Percentiles rank a stretch among this genome's conserved stretches.
Conservation (phyloP, 1,140 invertebrate genomes). For the Heliconius eleuchia region DNA sequence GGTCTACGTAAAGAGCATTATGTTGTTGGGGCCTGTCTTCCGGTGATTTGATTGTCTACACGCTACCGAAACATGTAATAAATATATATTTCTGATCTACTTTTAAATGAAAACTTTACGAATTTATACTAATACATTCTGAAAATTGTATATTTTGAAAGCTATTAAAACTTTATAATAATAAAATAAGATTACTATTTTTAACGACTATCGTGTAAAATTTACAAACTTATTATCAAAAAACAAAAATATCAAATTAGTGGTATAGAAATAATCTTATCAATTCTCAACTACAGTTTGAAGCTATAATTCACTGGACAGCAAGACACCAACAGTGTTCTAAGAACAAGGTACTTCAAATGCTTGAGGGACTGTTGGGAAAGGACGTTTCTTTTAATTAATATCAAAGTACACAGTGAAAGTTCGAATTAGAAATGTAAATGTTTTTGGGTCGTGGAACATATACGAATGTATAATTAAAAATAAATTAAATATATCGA, state of each 20-base stretch:
- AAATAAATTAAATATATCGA: background rate
- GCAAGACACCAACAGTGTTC: background rate
- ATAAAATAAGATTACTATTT: too few species aligned
- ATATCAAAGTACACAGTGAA: slow-evolving; percentile 10
- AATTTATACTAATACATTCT: too few species aligned
- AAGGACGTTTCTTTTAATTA: slow-evolving; percentile 27
- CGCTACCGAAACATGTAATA: background rate
- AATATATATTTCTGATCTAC: background rate
- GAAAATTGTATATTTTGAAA: too few species aligned
- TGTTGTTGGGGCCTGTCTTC: background rate
- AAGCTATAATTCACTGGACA: slow-evolving; percentile 1
- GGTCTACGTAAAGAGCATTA: slow-evolving; percentile 28
- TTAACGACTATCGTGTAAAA: too few species aligned
- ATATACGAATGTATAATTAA: slow-evolving; percentile 13
- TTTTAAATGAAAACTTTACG: too few species aligned
- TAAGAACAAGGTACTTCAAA: slow-evolving; percentile 17
- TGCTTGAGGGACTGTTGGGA: slow-evolving; percentile 22
- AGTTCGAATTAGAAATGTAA: background rate
- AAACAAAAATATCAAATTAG: too few species aligned
- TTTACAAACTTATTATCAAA: too few species aligned
- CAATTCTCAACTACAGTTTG: background rate
- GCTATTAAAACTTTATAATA: too few species aligned
- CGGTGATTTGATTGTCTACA: slow-evolving; percentile 1
- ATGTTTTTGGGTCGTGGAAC: background rate
- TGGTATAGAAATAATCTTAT: background rate